Evolutionary conservation across 2,888 invertebrate genomes (phyloP).

Genomic region (Chydorus sphaericus): DNA sequence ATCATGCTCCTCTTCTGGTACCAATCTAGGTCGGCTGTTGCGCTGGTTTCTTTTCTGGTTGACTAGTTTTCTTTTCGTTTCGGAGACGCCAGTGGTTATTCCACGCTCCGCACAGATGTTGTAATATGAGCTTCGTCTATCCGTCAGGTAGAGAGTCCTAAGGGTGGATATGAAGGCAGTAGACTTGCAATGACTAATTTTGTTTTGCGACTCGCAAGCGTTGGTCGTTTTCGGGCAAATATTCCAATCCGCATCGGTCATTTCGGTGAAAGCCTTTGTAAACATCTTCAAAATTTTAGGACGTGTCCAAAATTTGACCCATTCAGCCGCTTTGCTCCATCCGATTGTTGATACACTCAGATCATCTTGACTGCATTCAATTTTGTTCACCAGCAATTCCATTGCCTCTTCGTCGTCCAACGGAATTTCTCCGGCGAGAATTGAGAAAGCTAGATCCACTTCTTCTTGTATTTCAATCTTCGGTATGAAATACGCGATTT

Average conservation of each 20-base stretch:
- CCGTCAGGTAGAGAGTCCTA: not conserved
- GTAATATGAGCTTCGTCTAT: not conserved
- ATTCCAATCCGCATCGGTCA: not conserved
- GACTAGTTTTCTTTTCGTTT: too few species aligned
- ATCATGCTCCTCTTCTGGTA: too few species aligned
- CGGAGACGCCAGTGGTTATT: too few species aligned
- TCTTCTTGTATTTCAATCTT: not conserved
- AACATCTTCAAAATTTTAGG: not conserved
- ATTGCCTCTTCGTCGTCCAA: not conserved
- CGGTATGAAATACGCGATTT: not conserved
- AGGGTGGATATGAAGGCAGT: not conserved
- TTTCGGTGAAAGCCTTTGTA: not conserved
- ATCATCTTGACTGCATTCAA: not conserved
- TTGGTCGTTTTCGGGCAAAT: not conserved
- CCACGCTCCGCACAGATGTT: too few species aligned
- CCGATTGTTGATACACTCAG: not conserved
- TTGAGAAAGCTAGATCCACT: not conserved
- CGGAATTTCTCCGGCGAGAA: not conserved
- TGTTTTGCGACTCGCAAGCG: not conserved
- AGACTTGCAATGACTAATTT: not conserved
- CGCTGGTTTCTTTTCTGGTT: too few species aligned
- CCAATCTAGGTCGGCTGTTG: too few species aligned
- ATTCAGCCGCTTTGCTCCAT: not conserved
- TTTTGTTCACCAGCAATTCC: too few species aligned
- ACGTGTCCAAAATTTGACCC: not conserved